Conservation (phyloP, 2,113 vertebrate species). For the Siniperca knerii region DNA sequence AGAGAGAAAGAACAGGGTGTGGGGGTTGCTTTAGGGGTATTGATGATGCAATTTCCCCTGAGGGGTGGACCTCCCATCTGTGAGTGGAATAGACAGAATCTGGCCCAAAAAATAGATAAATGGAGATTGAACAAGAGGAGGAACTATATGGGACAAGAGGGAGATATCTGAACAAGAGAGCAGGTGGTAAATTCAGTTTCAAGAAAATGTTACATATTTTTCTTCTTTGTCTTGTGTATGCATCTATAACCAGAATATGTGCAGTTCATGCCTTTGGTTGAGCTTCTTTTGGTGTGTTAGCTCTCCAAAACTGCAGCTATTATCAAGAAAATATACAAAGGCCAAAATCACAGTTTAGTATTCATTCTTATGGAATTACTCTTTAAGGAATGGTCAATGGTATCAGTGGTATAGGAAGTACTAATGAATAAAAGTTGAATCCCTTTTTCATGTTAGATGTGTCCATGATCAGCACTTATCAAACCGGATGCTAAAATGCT, state of each 20-base stretch:
- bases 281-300: not conserved
- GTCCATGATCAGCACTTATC: not conserved
- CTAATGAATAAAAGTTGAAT: not conserved
- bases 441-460: not conserved
- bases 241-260: not conserved
- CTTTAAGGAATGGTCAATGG: not conserved
- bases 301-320: not conserved
- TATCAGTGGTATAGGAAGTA: no score
- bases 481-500: conserved; percentile 4
- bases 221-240: not conserved
- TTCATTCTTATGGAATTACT: not conserved
- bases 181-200: not conserved
- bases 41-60: conserved; percentile 75
- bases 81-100: conserved; percentile 63
- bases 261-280: not conserved
- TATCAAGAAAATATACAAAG: not conserved
- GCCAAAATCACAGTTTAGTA: not conserved
- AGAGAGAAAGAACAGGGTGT: conserved; percentile 50
- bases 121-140: not conserved
- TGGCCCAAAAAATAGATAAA: conserved; percentile 27
- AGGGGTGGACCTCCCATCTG: conserved; percentile 78
- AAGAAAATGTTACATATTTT: not conserved
- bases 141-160: conserved; percentile 30
- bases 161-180: not conserved
- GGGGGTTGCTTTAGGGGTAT: conserved; percentile 74